A percentile compares a stretch with the other conserved stretches of the same genome.
phyloP scores from a whole-genome alignment of 2,797 vertebrate species.

The Acomys russatus region DNA sequence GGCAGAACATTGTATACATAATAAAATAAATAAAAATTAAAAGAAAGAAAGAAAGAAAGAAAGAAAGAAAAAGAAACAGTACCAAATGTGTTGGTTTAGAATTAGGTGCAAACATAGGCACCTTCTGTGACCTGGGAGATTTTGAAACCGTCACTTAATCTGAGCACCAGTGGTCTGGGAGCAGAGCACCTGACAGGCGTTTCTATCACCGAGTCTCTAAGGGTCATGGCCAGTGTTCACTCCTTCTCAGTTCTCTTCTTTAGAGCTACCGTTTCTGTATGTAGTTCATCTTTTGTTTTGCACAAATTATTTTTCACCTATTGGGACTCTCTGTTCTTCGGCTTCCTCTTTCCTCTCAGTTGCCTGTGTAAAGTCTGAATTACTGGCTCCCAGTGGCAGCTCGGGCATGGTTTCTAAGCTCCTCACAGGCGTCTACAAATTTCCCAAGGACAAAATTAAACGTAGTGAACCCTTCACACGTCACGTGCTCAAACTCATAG shows the following conservation, averaged over 20 bases:
- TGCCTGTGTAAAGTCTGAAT: background rate
- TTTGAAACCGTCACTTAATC: background rate
- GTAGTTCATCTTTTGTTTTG: background rate
- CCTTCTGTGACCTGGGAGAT: background rate
- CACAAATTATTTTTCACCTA: background rate
- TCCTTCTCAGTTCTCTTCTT: background rate
- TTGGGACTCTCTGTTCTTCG: background rate
- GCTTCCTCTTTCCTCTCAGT: background rate
- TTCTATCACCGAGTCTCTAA: background rate
- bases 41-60: too few relatives aligned
- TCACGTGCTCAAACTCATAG: background rate
- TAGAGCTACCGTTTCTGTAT: background rate
- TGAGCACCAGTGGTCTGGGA: background rate
- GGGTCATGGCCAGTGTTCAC: accelerated
- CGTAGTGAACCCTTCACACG: background rate
- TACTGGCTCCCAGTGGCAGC: background rate
- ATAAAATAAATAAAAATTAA: too few relatives aligned
- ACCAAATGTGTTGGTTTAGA: background rate
- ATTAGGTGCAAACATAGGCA: accelerated
- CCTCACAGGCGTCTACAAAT: background rate
- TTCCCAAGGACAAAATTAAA: background rate
- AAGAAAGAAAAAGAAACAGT: background rate
- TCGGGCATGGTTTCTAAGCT: background rate
- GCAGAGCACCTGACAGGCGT: background rate
- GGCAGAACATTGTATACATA: too few relatives aligned